Conservation (phyloP, 2,797 vertebrate genomes). For the Myoxocephalus aenaeus region DNA sequence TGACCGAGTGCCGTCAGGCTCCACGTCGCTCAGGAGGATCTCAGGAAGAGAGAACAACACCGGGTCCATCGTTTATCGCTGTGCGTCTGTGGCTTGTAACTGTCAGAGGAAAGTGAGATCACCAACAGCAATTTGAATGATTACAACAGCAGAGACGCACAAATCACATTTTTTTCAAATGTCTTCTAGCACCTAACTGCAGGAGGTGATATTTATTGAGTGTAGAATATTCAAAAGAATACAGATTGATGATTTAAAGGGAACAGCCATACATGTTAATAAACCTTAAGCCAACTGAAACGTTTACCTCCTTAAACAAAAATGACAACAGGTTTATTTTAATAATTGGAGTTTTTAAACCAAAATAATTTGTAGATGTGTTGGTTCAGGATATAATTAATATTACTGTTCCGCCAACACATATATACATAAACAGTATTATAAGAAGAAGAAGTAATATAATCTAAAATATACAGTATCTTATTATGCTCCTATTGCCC, state of each 20-base stretch:
- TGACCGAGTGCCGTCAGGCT: background rate
- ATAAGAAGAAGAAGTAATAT: too few relatives aligned
- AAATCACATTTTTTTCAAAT: background rate
- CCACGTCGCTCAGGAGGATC: background rate
- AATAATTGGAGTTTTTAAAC: background rate
- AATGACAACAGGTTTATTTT: background rate
- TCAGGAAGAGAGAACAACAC: background rate
- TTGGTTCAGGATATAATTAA: background rate
- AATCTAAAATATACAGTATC: too few relatives aligned
- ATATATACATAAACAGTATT: too few relatives aligned
- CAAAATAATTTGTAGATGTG: background rate
- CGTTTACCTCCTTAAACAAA: background rate
- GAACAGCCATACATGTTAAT: background rate
- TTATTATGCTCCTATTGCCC: too few relatives aligned
- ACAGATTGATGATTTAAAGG: too few relatives aligned
- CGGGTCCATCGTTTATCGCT: slow-evolving; percentile 25
- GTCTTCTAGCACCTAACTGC: background rate
- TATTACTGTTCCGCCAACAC: background rate
- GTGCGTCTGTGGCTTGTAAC: background rate
- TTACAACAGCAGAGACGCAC: background rate
- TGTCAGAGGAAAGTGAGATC: background rate
- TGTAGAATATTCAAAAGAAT: background rate
- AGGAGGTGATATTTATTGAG: background rate
- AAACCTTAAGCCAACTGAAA: background rate
- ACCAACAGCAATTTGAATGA: too few relatives aligned